Conservation (phyloP, 1,140 invertebrate species). For the Lordiphosa mommai region DNA sequence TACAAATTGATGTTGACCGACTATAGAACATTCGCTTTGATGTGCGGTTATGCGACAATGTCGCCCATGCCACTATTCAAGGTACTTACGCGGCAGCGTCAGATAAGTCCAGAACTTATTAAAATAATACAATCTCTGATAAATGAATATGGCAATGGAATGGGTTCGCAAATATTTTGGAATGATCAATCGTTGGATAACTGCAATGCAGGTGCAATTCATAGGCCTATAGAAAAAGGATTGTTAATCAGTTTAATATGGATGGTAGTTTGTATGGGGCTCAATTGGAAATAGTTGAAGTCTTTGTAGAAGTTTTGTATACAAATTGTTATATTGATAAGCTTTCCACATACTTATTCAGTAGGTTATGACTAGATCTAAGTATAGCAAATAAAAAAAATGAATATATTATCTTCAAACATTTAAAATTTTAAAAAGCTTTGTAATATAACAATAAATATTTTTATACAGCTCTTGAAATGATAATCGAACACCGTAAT, state of each 20-base stretch:
- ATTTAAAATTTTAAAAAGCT: too few species aligned
- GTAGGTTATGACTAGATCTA: too few species aligned
- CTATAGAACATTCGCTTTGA: not conserved
- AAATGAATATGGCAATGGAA: not conserved
- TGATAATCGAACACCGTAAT: too few species aligned
- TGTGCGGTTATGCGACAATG: slow-evolving; percentile 35
- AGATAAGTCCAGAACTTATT: not conserved
- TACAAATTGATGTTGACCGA: slow-evolving; percentile 39
- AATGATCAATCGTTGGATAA: slow-evolving; percentile 30
- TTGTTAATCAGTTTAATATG: not conserved
- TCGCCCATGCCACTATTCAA: slow-evolving; percentile 46
- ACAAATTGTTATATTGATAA: too few species aligned
- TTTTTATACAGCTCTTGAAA: too few species aligned
- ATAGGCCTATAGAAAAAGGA: not conserved
- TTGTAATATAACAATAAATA: not conserved
- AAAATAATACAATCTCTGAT: not conserved
- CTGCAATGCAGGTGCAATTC: slow-evolving; percentile 35
- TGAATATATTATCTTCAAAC: too few species aligned
- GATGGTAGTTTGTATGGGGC: not conserved
- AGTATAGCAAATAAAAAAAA: too few species aligned
- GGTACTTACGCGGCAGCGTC: slow-evolving; percentile 25
- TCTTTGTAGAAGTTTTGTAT: too few species aligned
- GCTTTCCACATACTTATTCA: too few species aligned
- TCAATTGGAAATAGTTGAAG: not conserved
- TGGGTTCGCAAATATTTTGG: slow-evolving; percentile 21